A percentile compares a stretch with the other conserved stretches of the same genome.
Evolutionary conservation across 2,888 invertebrate genomes (phyloP).

Genomic region (Romanomermis culicivorax): DNA sequence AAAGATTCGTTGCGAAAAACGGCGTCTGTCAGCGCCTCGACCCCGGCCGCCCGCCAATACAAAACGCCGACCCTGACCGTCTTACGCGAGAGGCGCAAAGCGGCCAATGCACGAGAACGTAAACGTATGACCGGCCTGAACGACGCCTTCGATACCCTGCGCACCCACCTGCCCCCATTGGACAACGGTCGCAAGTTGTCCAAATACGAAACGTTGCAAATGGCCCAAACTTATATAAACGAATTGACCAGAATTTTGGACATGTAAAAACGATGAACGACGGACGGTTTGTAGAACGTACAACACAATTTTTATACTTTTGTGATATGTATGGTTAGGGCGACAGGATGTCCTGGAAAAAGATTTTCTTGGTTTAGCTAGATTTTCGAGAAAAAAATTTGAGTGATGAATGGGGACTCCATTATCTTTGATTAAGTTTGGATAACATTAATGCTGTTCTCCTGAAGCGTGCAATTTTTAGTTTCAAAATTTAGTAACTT

Average conservation of each 20-base stretch:
- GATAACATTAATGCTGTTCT: no score
- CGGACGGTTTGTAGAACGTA: no score
- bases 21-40: neutral
- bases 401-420: no score
- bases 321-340: no score
- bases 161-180: slow-evolving; percentile 23
- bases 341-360: no score
- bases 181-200: slow-evolving; percentile 25
- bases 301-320: no score
- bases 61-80: neutral
- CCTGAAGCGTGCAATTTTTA: no score
- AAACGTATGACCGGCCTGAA: slow-evolving; percentile 25
- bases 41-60: neutral
- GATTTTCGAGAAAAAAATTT: no score
- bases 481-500: no score
- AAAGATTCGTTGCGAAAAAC: no score
- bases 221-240: slow-evolving; percentile 26
- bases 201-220: slow-evolving; percentile 27
- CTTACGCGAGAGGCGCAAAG: slow-evolving; percentile 12
- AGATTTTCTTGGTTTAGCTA: no score
- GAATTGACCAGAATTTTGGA: slow-evolving; percentile 5
- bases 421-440: no score
- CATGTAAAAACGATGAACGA: neutral
- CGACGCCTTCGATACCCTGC: slow-evolving; percentile 25
- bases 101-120: slow-evolving; percentile 24